phyloP scores from a whole-genome alignment of 2,113 vertebrate species.

The Callipepla squamata region DNA sequence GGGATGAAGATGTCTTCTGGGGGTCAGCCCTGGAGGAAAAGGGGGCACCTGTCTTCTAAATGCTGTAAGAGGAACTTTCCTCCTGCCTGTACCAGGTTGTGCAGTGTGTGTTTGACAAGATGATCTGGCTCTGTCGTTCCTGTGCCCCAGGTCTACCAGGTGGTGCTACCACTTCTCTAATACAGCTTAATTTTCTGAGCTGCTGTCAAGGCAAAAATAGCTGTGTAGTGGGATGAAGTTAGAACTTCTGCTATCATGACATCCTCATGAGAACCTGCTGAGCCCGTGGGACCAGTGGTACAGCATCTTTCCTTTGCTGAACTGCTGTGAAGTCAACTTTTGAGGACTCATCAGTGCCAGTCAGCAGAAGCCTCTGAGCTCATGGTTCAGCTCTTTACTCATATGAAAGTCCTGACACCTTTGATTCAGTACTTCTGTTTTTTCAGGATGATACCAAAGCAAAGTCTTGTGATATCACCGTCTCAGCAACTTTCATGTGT shows the following conservation, averaged over 20 bases:
- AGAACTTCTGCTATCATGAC: neutral
- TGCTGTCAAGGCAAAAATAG: neutral
- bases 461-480: conserved; percentile 59
- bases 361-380: conserved; percentile 34
- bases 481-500: conserved; percentile 48
- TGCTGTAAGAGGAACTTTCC: neutral
- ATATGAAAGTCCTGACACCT: conserved; percentile 50
- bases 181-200: neutral
- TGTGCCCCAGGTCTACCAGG: neutral
- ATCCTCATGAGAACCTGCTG: neutral
- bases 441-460: conserved; percentile 63
- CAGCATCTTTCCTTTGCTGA: conserved; percentile 39
- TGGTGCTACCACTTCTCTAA: neutral
- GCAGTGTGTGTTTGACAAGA: neutral
- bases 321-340: neutral
- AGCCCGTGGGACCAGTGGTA: conserved; percentile 2
- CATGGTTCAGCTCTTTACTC: conserved; percentile 58
- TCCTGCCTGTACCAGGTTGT: fast-evolving
- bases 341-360: neutral
- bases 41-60: neutral
- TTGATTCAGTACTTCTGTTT: conserved; percentile 49
- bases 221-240: neutral
- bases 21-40: neutral
- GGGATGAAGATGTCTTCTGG: neutral
- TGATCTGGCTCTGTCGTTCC: neutral